A percentile compares a stretch with the other conserved stretches of the same genome.
phyloP scores from a whole-genome alignment of 2,797 vertebrate species.

The Zalophus californianus region DNA sequence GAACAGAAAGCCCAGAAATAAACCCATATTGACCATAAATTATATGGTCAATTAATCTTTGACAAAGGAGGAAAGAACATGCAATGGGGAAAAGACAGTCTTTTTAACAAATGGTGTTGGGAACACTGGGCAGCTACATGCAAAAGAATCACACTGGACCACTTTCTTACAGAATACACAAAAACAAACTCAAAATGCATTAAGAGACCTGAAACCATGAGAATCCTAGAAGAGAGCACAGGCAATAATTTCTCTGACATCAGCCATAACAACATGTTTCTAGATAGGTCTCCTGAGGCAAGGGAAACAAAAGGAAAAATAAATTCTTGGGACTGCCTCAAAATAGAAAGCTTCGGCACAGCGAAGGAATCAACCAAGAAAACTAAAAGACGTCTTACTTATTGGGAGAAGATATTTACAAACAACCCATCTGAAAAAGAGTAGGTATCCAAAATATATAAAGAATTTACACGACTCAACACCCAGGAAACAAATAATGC shows the following conservation, averaged over 20 bases:
- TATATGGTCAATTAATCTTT: background rate
- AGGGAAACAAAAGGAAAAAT: background rate
- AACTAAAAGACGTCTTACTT: background rate
- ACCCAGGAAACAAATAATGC: background rate
- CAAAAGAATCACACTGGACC: background rate
- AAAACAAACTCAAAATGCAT: background rate
- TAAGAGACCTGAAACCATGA: background rate
- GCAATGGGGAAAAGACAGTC: background rate
- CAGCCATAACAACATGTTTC: background rate
- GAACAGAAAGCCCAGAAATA: background rate
- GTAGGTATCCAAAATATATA: background rate
- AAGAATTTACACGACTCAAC: background rate
- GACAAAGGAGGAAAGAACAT: background rate
- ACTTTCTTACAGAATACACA: background rate
- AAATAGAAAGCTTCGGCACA: background rate
- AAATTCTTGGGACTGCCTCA: background rate
- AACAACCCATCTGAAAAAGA: background rate
- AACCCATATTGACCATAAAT: background rate
- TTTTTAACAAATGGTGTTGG: background rate
- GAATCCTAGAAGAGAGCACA: background rate
- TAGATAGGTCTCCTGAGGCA: background rate
- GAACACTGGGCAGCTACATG: background rate
- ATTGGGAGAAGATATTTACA: background rate
- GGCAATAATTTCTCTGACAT: background rate
- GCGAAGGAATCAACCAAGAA: background rate